Percentiles rank a stretch among this genome's conserved stretches.
These are phyloP conservation scores for Gallinago paraguaiae DNA, from an alignment of 2,113 vertebrate genomes.

Conservation along the genomic window DNA sequence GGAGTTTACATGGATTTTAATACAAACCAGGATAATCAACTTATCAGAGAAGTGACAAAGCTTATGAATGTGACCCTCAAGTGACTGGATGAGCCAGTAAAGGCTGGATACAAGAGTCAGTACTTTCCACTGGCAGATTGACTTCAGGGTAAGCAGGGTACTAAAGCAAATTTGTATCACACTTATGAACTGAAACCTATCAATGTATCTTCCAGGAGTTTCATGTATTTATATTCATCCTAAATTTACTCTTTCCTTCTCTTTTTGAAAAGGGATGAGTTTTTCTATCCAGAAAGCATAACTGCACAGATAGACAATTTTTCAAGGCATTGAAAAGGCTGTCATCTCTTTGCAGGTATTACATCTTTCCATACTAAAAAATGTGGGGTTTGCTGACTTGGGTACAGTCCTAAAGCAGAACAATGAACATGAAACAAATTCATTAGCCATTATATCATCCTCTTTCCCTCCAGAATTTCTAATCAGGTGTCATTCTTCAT, in stretches of 20 bases:
- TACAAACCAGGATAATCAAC: accelerated
- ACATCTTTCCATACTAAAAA: neutral
- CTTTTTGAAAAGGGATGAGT: neutral
- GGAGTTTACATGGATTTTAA: neutral
- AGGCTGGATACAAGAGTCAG: neutral
- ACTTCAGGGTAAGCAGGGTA: neutral
- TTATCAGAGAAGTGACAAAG: neutral
- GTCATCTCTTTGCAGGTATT: neutral
- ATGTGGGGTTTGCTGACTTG: neutral
- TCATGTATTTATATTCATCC: neutral
- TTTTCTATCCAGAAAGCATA: neutral
- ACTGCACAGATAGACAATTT: neutral
- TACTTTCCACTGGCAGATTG: neutral
- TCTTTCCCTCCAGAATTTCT: neutral
- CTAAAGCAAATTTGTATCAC: neutral
- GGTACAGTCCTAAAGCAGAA: neutral
- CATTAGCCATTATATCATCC: neutral
- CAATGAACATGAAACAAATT: neutral
- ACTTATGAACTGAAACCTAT: neutral
- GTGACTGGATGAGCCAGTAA: neutral
- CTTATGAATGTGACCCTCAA: neutral
- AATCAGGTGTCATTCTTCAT: neutral
- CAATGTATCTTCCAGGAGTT: accelerated
- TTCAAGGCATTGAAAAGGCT: neutral
- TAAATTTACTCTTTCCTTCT: neutral